Evolutionary conservation across 2,888 invertebrate species (phyloP), one percentile per base, ranked within the genome.

Genomic region (Pteria penguin): DNA sequence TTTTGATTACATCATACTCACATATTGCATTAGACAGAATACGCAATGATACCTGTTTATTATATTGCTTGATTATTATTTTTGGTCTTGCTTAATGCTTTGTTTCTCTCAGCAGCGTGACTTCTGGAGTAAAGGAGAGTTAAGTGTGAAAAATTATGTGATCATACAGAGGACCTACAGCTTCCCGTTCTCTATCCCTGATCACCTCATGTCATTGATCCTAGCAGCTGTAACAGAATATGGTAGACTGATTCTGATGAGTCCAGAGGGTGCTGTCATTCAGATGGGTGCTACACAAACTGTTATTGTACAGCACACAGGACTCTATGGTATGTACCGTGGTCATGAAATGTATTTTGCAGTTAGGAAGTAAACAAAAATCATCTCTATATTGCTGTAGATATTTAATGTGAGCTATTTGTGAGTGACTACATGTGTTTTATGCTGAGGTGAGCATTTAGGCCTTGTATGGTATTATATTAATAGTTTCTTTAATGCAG

Each of bases 231-330:
- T 82, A 4, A 76, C 80, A 60, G 73, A 76, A 31, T 87, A 84
- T 82, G 83, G 86, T 2, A 79, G 77, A 18, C 67, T 82, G 4
- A 33, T 86, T 24, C 62, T 85, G 22, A 63, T 87, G 32, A 81
- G 82, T 0, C 70, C 73, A 54, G 80, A 82, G 54, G 86, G 87
- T n/a, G 81, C 84, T 66, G 86, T 87, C 4, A 85, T 86, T 63
- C 86, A 88, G 72, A 84, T 82, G 77, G 88, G 88, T 22, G 85
- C 87, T 24, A 84, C 86, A 2, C 85, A 87, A 70, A 88, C 86
- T 11, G 72, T 83, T 14, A 85, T 88, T 32, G 33, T 83, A 22
- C 72, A 74, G 32, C 76, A 82, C 55, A 61, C 45, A 1, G 70
- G 61, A 26, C 31, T 58, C 14, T 14, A 61, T 18, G 76, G 76